Conservation (phyloP, 2,113 vertebrate genomes). For the Pedetes capensis region DNA sequence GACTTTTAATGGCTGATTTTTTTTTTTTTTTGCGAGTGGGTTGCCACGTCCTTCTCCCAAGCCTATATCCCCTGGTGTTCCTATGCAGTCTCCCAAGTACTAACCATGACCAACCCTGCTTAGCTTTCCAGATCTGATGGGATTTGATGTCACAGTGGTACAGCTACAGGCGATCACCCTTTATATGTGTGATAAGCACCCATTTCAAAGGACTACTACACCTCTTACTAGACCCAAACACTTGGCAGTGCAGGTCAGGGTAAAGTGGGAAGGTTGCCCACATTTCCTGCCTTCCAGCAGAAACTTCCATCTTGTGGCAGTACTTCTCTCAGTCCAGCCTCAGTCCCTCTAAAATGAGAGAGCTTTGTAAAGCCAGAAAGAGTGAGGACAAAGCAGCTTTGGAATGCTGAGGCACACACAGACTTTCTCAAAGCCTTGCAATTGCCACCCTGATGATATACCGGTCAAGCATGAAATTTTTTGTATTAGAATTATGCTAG, state of each 20-base stretch:
- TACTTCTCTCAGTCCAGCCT: neutral
- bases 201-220: neutral
- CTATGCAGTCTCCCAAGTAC: no score
- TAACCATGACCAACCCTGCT: no score
- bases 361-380: neutral
- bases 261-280: neutral
- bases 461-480: neutral
- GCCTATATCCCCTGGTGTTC: no score
- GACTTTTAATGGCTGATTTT: no score
- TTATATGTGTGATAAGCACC: no score
- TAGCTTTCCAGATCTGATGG: no score
- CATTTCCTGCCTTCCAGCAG: neutral
- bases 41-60: no score
- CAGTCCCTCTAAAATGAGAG: neutral
- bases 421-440: neutral
- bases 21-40: no score
- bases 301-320: neutral
- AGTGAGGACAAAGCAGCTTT: neutral
- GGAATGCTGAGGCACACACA: neutral
- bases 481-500: neutral
- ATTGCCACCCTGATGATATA: rapidly evolving
- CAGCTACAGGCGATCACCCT: no score
- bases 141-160: no score
- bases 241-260: neutral
- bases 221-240: neutral